Percentiles rank a stretch among this genome's conserved stretches.
Evolutionary conservation across 2,113 vertebrate genomes (phyloP).

Genomic region (Lonchura striata): DNA sequence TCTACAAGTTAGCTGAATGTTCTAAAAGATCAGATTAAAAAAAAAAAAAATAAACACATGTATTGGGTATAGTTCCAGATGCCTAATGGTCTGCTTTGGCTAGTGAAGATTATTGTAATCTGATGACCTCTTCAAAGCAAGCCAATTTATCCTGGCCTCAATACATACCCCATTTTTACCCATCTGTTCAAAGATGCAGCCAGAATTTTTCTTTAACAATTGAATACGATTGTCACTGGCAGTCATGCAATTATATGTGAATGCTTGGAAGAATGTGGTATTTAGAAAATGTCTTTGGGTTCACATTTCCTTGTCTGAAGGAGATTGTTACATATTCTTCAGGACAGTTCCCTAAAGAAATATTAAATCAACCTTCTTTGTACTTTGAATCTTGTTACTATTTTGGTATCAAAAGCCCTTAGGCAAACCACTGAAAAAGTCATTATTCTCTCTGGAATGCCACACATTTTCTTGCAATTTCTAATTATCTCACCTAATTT

Average conservation of each 20-base stretch:
- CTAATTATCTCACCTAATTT: background rate
- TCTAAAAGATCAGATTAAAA: background rate
- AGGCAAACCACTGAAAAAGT: background rate
- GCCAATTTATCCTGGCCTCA: slow-evolving; percentile 26
- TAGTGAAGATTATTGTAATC: slow-evolving; percentile 34
- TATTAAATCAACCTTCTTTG: slow-evolving; percentile 41
- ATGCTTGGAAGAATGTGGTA: slow-evolving; percentile 3
- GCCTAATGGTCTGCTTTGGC: slow-evolving; percentile 23
- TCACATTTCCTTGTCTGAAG: slow-evolving; percentile 52
- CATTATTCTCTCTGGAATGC: background rate
- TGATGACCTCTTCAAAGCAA: slow-evolving; percentile 25
- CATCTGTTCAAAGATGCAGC: slow-evolving; percentile 31
- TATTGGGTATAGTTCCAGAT: background rate
- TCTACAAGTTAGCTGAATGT: background rate
- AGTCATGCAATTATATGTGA: slow-evolving; percentile 6
- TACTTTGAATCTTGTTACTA: slow-evolving; percentile 21
- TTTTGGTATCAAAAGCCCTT: slow-evolving; percentile 32
- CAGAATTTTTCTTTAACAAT: slow-evolving; percentile 30
- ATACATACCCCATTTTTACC: background rate
- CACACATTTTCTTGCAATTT: background rate
- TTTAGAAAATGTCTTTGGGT: slow-evolving; percentile 51
- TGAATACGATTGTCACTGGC: background rate
- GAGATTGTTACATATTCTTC: slow-evolving; percentile 49
- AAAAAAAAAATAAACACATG: background rate
- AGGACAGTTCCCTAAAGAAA: slow-evolving; percentile 34